Evolutionary conservation across 2,113 vertebrate genomes (phyloP).

Genomic region (Elephas maximus): DNA sequence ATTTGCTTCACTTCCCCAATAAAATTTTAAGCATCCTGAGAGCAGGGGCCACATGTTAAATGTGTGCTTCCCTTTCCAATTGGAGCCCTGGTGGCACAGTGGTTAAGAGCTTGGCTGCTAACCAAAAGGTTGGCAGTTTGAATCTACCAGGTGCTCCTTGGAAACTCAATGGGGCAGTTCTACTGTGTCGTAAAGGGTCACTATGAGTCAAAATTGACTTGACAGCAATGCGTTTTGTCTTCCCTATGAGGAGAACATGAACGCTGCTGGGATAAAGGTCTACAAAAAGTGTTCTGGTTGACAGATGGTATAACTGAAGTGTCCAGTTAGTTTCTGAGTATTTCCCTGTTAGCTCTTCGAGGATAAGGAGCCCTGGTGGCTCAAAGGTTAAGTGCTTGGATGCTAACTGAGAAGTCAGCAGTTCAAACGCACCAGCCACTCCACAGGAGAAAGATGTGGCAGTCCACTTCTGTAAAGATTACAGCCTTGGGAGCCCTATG

Average conservation of each 20-base stretch:
- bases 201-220: no score
- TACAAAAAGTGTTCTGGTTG: fast-evolving
- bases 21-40: neutral
- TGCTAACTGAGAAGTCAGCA: neutral
- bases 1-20: neutral
- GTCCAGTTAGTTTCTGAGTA: no score
- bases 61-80: neutral
- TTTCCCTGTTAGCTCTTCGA: fast-evolving
- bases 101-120: no score
- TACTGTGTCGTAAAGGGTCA: no score
- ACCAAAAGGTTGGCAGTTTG: no score
- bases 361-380: neutral
- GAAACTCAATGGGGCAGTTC: no score
- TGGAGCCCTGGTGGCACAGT: no score
- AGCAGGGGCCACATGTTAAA: fast-evolving
- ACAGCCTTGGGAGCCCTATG: neutral
- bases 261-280: no score
- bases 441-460: neutral
- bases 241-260: neutral
- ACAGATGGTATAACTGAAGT: neutral
- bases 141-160: no score
- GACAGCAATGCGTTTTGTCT: no score
- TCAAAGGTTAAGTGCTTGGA: neutral
- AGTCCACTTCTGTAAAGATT: neutral
- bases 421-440: neutral